Percentiles rank a stretch among this genome's conserved stretches.
Conservation (phyloP, 2,113 vertebrate genomes). For the Pitta sordida region DNA sequence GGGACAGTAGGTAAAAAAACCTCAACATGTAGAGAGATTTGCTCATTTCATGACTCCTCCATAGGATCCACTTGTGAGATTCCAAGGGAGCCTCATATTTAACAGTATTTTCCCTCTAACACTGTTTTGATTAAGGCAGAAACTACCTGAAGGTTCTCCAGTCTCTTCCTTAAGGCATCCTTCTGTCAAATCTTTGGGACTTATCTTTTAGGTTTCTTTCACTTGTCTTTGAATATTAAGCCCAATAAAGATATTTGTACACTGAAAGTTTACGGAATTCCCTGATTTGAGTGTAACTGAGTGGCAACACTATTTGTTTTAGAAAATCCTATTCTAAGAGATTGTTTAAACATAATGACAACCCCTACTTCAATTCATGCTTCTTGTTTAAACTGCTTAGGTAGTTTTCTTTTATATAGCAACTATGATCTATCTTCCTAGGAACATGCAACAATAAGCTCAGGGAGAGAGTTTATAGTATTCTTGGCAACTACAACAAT, state of each 20-base stretch:
- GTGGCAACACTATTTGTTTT: not conserved
- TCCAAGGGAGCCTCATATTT: not conserved
- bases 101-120: not conserved
- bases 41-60: not conserved
- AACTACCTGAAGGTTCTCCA: not conserved
- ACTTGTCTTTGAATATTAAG: not conserved
- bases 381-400: not conserved
- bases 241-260: not conserved
- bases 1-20: not conserved
- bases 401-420: not conserved
- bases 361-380: not conserved
- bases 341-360: not conserved
- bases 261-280: not conserved
- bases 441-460: not conserved
- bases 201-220: not conserved
- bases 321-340: not conserved
- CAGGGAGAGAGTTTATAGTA: not conserved
- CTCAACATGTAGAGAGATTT: accelerated
- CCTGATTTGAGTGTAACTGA: not conserved
- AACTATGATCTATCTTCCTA: not conserved
- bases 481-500: not conserved
- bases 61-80: not conserved
- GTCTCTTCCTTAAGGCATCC: not conserved
- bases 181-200: not conserved
- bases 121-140: not conserved